Percentiles rank a stretch among this genome's conserved stretches.
These are phyloP conservation scores for Oxygymnocypris stewartii DNA, from an alignment of 2,113 vertebrate genomes.

Conservation along the genomic window DNA sequence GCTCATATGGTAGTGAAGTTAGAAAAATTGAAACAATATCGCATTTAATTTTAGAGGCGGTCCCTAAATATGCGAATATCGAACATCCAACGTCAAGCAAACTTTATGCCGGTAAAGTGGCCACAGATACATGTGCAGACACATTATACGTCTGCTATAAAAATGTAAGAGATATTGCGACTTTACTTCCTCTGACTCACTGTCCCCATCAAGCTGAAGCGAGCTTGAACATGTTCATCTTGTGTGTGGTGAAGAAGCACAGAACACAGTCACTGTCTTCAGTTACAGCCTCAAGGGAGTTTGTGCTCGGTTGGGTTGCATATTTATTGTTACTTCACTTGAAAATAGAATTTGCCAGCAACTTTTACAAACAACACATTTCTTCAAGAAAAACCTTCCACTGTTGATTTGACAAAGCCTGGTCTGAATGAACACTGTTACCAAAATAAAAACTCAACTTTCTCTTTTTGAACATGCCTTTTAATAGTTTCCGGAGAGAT, in stretches of 20 bases:
- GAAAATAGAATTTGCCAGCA: not conserved
- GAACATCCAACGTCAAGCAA: no score
- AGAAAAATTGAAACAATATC: no score
- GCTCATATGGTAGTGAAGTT: no score
- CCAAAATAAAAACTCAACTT: no score
- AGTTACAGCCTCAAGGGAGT: no score
- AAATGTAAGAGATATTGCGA: not conserved
- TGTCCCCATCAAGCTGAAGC: not conserved
- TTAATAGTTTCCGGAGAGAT: not conserved
- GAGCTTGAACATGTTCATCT: not conserved
- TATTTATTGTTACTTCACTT: not conserved
- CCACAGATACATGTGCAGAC: not conserved
- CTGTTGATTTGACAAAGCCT: not conserved
- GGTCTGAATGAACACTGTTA: not conserved
- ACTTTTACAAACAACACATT: not conserved
- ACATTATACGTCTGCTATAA: not conserved
- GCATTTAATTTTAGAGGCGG: no score
- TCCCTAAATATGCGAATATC: no score
- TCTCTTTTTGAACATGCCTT: no score
- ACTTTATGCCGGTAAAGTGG: no score
- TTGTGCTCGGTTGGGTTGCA: not conserved
- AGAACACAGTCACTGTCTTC: no score
- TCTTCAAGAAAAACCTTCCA: not conserved
- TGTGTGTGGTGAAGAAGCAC: not conserved
- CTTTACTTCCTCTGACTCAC: no score